Evolutionary conservation across 2,797 vertebrate species (phyloP).

Genomic region (Sylvia borin): DNA sequence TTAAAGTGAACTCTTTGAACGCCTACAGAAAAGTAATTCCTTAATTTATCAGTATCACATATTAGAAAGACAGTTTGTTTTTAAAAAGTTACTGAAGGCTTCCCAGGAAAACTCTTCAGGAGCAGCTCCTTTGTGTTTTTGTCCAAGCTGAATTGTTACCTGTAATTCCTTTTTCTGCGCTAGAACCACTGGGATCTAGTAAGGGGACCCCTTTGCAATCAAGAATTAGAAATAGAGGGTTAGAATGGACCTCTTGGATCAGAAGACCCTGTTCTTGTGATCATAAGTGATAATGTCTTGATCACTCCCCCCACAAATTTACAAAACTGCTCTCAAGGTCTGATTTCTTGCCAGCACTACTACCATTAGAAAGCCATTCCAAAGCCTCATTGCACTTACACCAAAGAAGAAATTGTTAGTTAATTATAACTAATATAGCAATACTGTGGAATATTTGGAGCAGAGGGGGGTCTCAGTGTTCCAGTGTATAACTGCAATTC

Average conservation of each 20-base stretch:
- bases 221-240: background rate
- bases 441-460: background rate
- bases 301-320: background rate
- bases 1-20: background rate
- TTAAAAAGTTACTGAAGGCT: background rate
- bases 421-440: background rate
- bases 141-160: background rate
- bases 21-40: background rate
- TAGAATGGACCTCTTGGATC: background rate
- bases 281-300: background rate
- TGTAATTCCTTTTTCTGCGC: background rate
- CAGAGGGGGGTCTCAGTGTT: background rate
- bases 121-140: background rate
- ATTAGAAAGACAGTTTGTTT: background rate
- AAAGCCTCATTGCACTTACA: background rate
- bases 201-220: background rate
- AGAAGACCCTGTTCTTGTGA: background rate
- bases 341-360: background rate
- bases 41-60: background rate
- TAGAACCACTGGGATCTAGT: background rate
- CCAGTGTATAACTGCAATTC: background rate
- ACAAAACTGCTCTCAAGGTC: background rate
- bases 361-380: background rate
- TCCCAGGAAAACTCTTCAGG: background rate
- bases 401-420: background rate